Conservation (phyloP, 1,140 invertebrate genomes). For the Pachypsylla venusta region DNA sequence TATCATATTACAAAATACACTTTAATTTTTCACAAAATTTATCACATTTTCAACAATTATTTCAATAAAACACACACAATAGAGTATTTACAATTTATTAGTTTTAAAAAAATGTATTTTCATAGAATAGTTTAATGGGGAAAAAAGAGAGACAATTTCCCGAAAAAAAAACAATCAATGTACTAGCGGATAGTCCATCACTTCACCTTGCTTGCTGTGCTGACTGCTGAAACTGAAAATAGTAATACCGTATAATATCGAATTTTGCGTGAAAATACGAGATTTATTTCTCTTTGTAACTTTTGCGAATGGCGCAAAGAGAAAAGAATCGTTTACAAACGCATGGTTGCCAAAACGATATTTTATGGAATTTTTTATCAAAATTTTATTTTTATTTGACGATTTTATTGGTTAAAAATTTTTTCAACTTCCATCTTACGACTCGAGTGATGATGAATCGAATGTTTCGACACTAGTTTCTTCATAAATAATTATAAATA, state of each 20-base stretch:
- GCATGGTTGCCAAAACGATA: too few relatives aligned
- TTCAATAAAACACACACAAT: neutral
- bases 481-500: too few relatives aligned
- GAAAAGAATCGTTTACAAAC: too few relatives aligned
- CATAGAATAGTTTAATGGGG: neutral
- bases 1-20: slow-evolving; percentile 9
- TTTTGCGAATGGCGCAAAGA: too few relatives aligned
- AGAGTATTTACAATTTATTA: neutral
- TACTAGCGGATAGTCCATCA: slow-evolving; percentile 6
- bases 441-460: too few relatives aligned
- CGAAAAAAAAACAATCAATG: slow-evolving; percentile 6
- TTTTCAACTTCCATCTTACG: too few relatives aligned
- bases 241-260: slow-evolving; percentile 1
- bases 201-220: neutral
- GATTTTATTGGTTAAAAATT: too few relatives aligned
- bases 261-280: neutral
- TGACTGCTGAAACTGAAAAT: slow-evolving; percentile 8
- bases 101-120: neutral
- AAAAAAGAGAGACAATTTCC: neutral
- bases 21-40: neutral
- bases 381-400: too few relatives aligned
- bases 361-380: too few relatives aligned
- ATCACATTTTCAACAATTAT: slow-evolving; percentile 7
- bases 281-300: slow-evolving; percentile 4
- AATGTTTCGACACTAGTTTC: too few relatives aligned